phyloP scores from a whole-genome alignment of 1,140 invertebrate species.

The Drosophila auraria region DNA sequence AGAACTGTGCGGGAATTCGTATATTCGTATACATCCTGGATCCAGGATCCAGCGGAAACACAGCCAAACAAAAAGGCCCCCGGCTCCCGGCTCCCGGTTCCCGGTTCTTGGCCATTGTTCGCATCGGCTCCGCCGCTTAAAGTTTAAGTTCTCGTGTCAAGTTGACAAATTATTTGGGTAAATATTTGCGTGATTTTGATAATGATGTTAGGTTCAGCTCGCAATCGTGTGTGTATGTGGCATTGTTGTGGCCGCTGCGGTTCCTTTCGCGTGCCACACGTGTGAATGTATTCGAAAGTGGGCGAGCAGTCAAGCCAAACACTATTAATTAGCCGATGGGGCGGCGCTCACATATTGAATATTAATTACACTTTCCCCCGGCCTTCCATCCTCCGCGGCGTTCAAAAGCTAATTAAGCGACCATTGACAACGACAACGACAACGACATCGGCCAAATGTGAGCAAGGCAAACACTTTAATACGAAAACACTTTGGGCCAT shows the following conservation, averaged over 20 bases:
- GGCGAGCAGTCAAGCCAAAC: conserved; percentile 47
- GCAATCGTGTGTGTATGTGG: conserved; percentile 23
- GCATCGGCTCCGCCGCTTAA: conserved; percentile 30
- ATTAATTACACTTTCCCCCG: conserved; percentile 68
- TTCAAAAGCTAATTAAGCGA: conserved; percentile 59
- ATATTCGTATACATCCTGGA: conserved; percentile 20
- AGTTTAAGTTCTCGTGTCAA: conserved; percentile 72
- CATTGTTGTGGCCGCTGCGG: conserved; percentile 65
- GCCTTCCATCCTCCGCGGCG: background rate
- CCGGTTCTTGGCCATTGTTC: conserved; percentile 15
- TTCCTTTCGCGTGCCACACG: conserved; percentile 54
- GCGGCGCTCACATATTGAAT: conserved; percentile 67
- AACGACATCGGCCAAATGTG: conserved; percentile 47
- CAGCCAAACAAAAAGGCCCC: background rate
- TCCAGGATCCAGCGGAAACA: background rate
- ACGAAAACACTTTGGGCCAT: conserved; percentile 63
- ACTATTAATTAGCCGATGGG: conserved; percentile 70
- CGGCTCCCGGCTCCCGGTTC: background rate
- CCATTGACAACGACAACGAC: conserved; percentile 29
- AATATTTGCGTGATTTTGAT: conserved; percentile 80
- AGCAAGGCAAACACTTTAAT: conserved; percentile 60
- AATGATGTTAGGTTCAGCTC: conserved; percentile 66
- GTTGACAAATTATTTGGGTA: conserved; percentile 83
- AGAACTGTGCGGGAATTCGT: background rate
- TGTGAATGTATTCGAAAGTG: conserved; percentile 25